Base-by-base conservation (phyloP, 2,113 vertebrate species). In the Nymphicus hollandicus region DNA sequence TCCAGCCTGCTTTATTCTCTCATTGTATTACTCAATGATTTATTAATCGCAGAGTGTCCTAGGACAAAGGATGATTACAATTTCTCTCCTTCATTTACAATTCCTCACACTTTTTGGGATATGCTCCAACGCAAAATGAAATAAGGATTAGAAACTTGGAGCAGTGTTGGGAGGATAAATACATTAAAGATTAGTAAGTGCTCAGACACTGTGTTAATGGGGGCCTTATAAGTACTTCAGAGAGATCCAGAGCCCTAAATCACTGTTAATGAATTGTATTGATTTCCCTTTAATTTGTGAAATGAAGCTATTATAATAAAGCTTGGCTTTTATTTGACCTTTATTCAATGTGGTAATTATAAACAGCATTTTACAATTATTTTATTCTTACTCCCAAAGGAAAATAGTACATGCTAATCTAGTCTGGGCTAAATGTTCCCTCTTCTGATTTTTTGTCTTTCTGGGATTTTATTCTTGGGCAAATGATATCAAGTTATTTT, bases 241-340 rank as follows among this genome's bases (percentile, higher is more conserved):
- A 92, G 81, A 91, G 44, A 83, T 86, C 29, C 72, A 90, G 82
- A 90, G 80, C 43, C 92, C 35, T 94, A 95, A 96, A 90, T 86
- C 68, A 60, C 52, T 88, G 46, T 68, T 94, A 95, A 90, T 94
- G 86, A 95, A 91, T 90, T 79, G 43, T 94, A 97, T 95, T 95
- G 93, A 96, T 96, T 94, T 91, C 35, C 13, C 47, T 93, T 90
- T 96, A 86, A 94, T 91, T 90, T 94, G 80, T 90, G 47, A 94
- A 88, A 88, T 84, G 73, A 94, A 78, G 72, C 50, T 91, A 86
- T 94, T 96, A 81, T 88, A 93, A 95, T 90, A 97, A 86, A 95
- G 39, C 35, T 92, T 71, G 64, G 82, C 64, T 94, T 94, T 88
- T 91, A 73, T 90, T 86, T 94, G 88, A 96, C 88, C 82, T 89